Conservation (phyloP, 2,797 vertebrate genomes). For the Anisognathus igniventris region DNA sequence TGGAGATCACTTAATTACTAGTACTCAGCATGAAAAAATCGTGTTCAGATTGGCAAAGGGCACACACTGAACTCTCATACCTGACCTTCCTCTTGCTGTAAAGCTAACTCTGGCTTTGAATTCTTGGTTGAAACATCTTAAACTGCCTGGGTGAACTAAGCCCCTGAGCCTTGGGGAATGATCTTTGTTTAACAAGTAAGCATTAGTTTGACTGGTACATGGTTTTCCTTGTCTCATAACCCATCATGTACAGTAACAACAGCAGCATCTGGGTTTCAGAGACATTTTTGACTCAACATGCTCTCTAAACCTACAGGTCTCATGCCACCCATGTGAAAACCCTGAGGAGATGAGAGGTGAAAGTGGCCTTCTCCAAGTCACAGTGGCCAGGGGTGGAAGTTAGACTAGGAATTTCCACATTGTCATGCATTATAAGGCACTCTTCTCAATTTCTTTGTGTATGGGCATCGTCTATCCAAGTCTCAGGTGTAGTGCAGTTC, state of each 20-base stretch:
- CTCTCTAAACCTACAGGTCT: not conserved
- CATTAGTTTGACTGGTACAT: not conserved
- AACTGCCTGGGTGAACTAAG: not conserved
- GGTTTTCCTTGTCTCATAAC: not conserved
- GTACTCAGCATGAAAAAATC: not conserved
- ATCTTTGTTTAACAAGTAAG: not conserved
- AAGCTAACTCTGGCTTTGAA: not conserved
- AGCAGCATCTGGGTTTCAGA: not conserved
- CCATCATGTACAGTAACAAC: not conserved
- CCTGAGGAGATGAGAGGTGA: not conserved
- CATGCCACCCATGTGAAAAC: not conserved
- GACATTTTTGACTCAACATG: not conserved
- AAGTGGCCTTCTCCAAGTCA: not conserved
- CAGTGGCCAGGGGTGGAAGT: fast-evolving
- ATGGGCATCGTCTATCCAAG: not conserved
- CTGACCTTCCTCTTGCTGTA: not conserved
- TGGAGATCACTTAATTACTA: constrained; percentile 12
- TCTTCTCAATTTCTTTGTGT: fast-evolving
- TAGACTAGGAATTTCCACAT: not conserved
- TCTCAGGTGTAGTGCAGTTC: not conserved
- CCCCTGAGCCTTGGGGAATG: not conserved
- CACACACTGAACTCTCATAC: not conserved
- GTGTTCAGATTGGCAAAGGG: not conserved
- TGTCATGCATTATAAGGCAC: not conserved
- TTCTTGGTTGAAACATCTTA: not conserved